Evolutionary conservation across 2,888 invertebrate species (phyloP), one percentile per base, ranked within the genome.

Genomic region (Morpho helenor): DNA sequence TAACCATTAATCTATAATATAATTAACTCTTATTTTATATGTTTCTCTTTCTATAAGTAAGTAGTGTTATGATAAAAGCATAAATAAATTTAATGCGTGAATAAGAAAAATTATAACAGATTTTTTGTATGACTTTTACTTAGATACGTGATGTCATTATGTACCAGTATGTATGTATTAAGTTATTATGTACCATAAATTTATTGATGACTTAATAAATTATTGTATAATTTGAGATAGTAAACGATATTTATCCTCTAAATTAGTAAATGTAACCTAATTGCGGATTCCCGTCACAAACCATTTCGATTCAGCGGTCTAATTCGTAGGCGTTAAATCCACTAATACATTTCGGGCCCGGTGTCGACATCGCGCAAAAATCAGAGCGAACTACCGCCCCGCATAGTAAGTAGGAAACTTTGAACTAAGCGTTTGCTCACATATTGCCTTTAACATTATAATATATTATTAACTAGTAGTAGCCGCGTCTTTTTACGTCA

Each of bases 291-390:
- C 58, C 68, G 69, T 77, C 85, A 81, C 84, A 84, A 69, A 75
- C 65, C 70, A 60, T 71, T 31, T 73, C 72, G 74, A 79, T 79
- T 75, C 71, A 68, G 73, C 72, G 77, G 75, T 76, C 73, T 76
- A 79, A 84, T 82, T 84, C 77, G 81, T 77, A 77, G 79, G 79
- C 81, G 83, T 82, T 82, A 85, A 86, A 82, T 77, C 81, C 72
- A 81, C 86, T 87, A 88, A 87, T 87, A 88, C 84, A 87, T 89
- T 87, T 87, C 80, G 75, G 76, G 75, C 74, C 74, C 75, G 72
- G 76, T 81, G 88, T 79, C 84, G 87, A 84, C 86, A 79, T 79
- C 77, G 79, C 74, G 76, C 82, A 86, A 88, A 90, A 91, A 91
- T 90, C 89, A 87, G 84, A 80, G 78, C 80, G 69, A 67, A 64